These are phyloP conservation scores for Craniophora ligustri DNA, from an alignment of 2,888 invertebrate genomes.

Conservation along the genomic window DNA sequence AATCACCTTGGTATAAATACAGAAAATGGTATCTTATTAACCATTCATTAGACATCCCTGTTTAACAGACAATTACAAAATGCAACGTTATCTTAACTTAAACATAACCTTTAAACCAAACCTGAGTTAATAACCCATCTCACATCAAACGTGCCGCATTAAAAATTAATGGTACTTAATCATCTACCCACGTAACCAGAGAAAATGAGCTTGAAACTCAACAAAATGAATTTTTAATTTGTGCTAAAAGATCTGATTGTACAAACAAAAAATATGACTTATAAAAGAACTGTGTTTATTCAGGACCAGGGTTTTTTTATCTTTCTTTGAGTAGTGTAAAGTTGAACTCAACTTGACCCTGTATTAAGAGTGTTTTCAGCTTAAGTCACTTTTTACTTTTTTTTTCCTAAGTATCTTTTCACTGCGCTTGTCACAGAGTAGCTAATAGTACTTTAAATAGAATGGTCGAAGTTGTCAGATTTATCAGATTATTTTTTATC, in stretches of 20 bases:
- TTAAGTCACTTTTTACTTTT: slow-evolving; percentile 10
- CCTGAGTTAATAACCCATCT: background rate
- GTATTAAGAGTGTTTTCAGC: slow-evolving; percentile 34
- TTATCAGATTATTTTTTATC: too few relatives aligned
- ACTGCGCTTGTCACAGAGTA: too few relatives aligned
- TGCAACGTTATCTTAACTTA: background rate
- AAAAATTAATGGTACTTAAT: background rate
- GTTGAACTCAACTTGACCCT: slow-evolving; percentile 20
- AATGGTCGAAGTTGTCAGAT: too few relatives aligned
- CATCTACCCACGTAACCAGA: slow-evolving; percentile 1
- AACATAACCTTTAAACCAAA: slow-evolving; percentile 1
- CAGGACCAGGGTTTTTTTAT: slow-evolving; percentile 35
- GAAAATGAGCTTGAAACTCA: slow-evolving; percentile 3
- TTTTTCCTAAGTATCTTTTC: too few relatives aligned
- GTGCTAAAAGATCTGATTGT: slow-evolving; percentile 4
- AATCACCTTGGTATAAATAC: too few relatives aligned
- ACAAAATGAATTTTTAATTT: slow-evolving; percentile 24
- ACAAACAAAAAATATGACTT: slow-evolving; percentile 25
- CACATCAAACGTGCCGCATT: background rate
- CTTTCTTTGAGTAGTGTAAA: slow-evolving; percentile 5
- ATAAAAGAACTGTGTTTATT: slow-evolving; percentile 31
- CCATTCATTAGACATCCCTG: too few relatives aligned
- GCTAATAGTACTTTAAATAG: too few relatives aligned
- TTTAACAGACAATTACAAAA: too few relatives aligned
- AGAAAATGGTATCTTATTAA: too few relatives aligned